Base-by-base conservation (phyloP, 53 echinoderm and acorn worm genomes). In the Zoroaster sp. region DNA sequence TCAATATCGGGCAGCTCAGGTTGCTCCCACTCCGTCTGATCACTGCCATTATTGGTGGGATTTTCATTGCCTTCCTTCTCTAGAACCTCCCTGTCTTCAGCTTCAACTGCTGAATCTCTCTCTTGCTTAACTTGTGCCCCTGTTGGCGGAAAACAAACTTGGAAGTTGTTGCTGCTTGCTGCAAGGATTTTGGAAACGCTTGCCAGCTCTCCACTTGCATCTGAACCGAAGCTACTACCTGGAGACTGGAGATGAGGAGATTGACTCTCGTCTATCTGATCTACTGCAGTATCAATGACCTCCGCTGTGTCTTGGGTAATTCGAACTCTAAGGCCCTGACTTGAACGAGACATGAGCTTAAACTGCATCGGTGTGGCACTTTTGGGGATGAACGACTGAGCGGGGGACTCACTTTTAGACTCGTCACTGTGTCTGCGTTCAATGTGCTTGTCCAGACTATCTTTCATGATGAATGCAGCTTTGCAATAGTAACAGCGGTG, bases 161-260 rank as follows among this genome's bases (percentile, higher is more conserved):
- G 94, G 87, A 99, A 96, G 54, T 96, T 96, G 53, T 93, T 96
- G 46, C 94, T 89, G 63, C 93, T 92, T 7, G 99, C 92, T 36
- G 99, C 99, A 17, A 99, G 90, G 86, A 99, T 99, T 74, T 96
- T 99, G 46, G 94, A 93, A 8, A 99, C 90, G 51, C 99, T 99
- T 1, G 99, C 91, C 53, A 99, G 90, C 52, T 99, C 99, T 5
- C 89, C 94, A 45, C 94, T 96, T 8, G 96, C 83, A 54, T 99
- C 99, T 32, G 99, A 94, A 39, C 90, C 92, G 35, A 88, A 72
- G 82, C 93, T 93, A 75, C 87, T 92, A 69, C 75, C 90, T 3
- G 94, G 94, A 13, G 94, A 92, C 45, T 79, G 68, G 30, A 85
- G 71, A 28, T 36, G 46, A 11, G 68, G 3, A 12, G 53, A 15